These are phyloP conservation scores for Tetraodon nigroviridis DNA, from an alignment of 2,113 vertebrate genomes.

Conservation along the genomic window DNA sequence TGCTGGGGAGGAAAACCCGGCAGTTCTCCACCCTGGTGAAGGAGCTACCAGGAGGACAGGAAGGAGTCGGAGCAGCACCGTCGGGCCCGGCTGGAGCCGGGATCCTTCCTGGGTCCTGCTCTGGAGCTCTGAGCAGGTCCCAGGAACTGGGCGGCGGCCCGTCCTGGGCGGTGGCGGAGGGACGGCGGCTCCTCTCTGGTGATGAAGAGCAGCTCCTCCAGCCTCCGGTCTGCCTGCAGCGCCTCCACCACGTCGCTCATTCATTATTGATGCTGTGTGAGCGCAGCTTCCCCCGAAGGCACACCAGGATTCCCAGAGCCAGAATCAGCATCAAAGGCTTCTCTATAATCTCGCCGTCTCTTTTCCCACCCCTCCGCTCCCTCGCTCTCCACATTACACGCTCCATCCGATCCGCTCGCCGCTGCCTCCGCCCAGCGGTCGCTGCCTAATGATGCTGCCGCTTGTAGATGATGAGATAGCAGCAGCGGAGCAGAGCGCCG, in stretches of 20 bases:
- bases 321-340: slow-evolving; percentile 69
- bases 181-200: slow-evolving; percentile 22
- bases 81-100: slow-evolving; percentile 32
- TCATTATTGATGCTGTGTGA: slow-evolving; percentile 78
- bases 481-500: neutral
- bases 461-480: slow-evolving; percentile 39
- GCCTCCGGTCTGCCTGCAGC: slow-evolving; percentile 75
- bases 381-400: slow-evolving; percentile 51
- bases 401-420: slow-evolving; percentile 53
- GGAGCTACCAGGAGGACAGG: slow-evolving; percentile 47
- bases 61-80: slow-evolving; percentile 36
- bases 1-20: slow-evolving; percentile 49
- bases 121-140: too few species aligned
- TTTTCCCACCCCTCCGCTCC: slow-evolving; percentile 54
- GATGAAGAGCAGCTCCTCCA: slow-evolving; percentile 69
- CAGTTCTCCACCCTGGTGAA: slow-evolving; percentile 38
- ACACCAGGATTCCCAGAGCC: slow-evolving; percentile 68
- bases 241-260: slow-evolving; percentile 75
- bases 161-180: slow-evolving; percentile 4
- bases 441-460: slow-evolving; percentile 57
- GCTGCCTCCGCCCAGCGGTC: slow-evolving; percentile 15
- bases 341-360: slow-evolving; percentile 66
- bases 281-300: slow-evolving; percentile 71
- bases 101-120: neutral
- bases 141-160: too few species aligned